Evolutionary conservation across 1,140 invertebrate species (phyloP).

Genomic region (Conopomorpha cramerella): DNA sequence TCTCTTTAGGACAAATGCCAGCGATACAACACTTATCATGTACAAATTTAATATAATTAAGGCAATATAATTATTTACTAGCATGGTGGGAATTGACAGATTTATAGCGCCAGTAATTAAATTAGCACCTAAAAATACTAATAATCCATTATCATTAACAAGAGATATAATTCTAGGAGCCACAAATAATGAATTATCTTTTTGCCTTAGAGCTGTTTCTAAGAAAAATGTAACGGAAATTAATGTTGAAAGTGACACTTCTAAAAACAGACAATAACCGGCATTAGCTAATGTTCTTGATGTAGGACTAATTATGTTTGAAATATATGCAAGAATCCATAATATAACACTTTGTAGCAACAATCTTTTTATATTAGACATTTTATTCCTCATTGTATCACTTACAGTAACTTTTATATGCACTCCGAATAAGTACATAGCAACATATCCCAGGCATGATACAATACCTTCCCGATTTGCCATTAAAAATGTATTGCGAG

Average conservation of each 20-base stretch:
- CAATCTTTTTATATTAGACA: no score
- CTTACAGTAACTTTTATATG: no score
- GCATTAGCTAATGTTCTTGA: conserved; percentile 78
- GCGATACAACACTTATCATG: conserved; percentile 52
- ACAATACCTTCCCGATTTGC: conserved; percentile 91
- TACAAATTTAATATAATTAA: conserved; percentile 65
- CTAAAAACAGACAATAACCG: conserved; percentile 77
- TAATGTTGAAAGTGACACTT: conserved; percentile 59
- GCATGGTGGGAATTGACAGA: conserved; percentile 67
- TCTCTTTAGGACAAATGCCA: conserved; percentile 23
- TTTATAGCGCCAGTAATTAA: conserved; percentile 81
- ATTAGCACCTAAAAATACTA: conserved; percentile 80
- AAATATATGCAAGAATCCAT: conserved; percentile 25
- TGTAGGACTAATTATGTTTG: conserved; percentile 53
- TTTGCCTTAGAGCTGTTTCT: conserved; percentile 54
- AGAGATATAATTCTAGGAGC: conserved; percentile 65
- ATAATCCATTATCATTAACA: conserved; percentile 76
- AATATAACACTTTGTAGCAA: conserved; percentile 62
- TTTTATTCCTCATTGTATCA: no score
- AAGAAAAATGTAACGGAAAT: conserved; percentile 63
- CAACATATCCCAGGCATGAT: conserved; percentile 82
- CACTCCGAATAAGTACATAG: conserved; percentile 78
- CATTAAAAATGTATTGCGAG: conserved; percentile 67
- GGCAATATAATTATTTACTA: conserved; percentile 44
- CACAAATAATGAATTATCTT: conserved; percentile 16